Evolutionary conservation across 2,113 vertebrate genomes (phyloP).

Genomic region (Microtus ochrogaster): DNA sequence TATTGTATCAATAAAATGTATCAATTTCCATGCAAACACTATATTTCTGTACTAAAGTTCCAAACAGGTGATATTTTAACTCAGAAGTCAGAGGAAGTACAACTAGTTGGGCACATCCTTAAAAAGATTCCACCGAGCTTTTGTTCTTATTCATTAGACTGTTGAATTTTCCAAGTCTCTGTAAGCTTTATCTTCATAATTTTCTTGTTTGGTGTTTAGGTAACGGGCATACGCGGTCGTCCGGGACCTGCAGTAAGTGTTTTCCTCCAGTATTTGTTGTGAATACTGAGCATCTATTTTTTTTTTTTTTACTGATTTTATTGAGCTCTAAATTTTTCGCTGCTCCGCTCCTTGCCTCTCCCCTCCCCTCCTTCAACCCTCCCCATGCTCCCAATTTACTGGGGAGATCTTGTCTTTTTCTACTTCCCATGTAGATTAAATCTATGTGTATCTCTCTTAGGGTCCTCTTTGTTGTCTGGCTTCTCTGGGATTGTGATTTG

Average conservation of each 20-base stretch:
- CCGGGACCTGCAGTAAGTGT: conserved; percentile 93
- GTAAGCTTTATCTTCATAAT: neutral
- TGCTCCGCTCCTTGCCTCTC: too few relatives aligned
- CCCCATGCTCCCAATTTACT: too few relatives aligned
- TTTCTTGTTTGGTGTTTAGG: conserved; percentile 82
- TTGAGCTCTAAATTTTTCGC: too few relatives aligned
- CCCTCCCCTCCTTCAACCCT: too few relatives aligned
- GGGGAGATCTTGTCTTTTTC: too few relatives aligned
- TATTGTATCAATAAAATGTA: too few relatives aligned
- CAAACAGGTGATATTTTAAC: neutral
- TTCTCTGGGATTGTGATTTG: too few relatives aligned
- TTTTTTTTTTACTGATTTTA: too few relatives aligned
- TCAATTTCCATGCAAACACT: neutral
- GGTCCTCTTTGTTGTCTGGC: too few relatives aligned
- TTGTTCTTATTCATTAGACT: neutral
- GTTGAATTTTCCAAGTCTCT: neutral
- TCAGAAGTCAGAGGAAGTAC: neutral
- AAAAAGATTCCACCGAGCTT: neutral
- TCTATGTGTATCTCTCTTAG: too few relatives aligned
- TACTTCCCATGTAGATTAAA: too few relatives aligned
- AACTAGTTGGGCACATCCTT: neutral
- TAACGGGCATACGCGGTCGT: conserved; percentile 94
- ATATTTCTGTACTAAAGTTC: neutral
- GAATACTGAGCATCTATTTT: neutral
- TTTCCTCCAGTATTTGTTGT: neutral